Evolutionary conservation across 2,113 vertebrate genomes (phyloP), one percentile per base, ranked within the genome.

Genomic region (Corythoichthys haematopterus): DNA sequence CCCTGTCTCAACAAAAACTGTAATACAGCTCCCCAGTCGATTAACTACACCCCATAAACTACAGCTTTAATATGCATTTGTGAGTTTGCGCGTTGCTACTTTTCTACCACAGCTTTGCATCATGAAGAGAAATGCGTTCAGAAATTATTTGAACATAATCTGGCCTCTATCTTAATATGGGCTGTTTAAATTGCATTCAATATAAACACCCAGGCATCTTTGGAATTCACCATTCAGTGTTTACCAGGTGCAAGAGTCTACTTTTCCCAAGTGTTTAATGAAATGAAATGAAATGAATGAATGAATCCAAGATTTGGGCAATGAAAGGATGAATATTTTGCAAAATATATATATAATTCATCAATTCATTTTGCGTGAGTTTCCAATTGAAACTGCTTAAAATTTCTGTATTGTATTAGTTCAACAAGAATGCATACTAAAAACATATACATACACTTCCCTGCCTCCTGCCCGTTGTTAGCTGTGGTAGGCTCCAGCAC

Each of bases 1-100:
- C 79, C 80, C 72, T 15, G 43, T 68, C 79, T 67, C 60, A 68
- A 63, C 60, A 72, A 76, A 78, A 71, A 76, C 40, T 12, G 12
- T 46, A 33, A 62, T 47, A 40, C 11, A 46, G 12, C 40, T 36
- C 55, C 35, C 33, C 36, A 13, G 13, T 57, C 33, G 35, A 37
- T 36, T 4, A 12, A 36, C 14, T 13, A 36, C 13, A 12, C 33
- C 48, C 43, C 53, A 60, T 55, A n/a, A 75, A 11, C 60, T 64
- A 67, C 20, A 33, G 4, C 38, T 16, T 33, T 9, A 20, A 66
- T 33, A 13, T 45, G 9, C 9, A 55, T 55, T 55, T 55, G 20
- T 28, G n/a, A 53, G 20, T n/a, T 2, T 53, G 2, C 4, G 52
- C 33, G 9, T 28, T 55, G 52, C n/a, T 55, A 55, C 33, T 15